phyloP scores from a whole-genome alignment of 2,113 vertebrate species.

The Protobothrops flavoviridis region DNA sequence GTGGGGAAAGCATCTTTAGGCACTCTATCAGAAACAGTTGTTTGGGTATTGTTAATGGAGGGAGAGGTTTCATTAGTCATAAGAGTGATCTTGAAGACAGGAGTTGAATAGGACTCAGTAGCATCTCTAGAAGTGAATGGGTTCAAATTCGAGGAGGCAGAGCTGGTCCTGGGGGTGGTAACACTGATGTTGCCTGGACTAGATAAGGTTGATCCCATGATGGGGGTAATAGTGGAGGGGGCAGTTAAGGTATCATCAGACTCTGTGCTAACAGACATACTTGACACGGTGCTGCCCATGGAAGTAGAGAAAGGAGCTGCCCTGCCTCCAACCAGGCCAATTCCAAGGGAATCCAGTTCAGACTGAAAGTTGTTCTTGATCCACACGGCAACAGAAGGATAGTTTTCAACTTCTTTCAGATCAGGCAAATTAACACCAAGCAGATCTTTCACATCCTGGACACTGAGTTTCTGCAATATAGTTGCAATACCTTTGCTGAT shows the following conservation, averaged over 20 bases:
- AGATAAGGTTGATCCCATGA: not conserved
- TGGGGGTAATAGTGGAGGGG: accelerated
- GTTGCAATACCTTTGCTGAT: accelerated
- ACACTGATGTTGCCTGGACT: accelerated
- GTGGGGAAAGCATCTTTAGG: not conserved
- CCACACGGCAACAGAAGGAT: constrained; percentile 55
- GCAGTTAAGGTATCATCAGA: too few species aligned
- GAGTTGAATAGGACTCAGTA: not conserved
- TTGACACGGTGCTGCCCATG: not conserved
- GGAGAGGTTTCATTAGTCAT: not conserved
- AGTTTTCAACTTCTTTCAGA: constrained; percentile 49
- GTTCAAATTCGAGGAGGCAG: not conserved
- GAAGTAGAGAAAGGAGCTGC: accelerated
- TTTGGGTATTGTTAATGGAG: accelerated
- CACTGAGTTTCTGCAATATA: constrained; percentile 58
- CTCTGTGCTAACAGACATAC: not conserved
- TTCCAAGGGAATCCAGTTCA: constrained; percentile 53
- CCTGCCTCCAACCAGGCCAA: constrained; percentile 40
- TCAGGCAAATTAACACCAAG: constrained; percentile 58
- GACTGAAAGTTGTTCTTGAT: constrained; percentile 42
- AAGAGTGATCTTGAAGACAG: not conserved
- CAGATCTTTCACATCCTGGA: constrained; percentile 49
- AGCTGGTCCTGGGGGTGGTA: not conserved
- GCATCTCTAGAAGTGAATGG: not conserved
- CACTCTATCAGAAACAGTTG: accelerated